These are phyloP conservation scores for Tachysurus fulvidraco DNA, from an alignment of 2,113 vertebrate species.

Conservation along the genomic window DNA sequence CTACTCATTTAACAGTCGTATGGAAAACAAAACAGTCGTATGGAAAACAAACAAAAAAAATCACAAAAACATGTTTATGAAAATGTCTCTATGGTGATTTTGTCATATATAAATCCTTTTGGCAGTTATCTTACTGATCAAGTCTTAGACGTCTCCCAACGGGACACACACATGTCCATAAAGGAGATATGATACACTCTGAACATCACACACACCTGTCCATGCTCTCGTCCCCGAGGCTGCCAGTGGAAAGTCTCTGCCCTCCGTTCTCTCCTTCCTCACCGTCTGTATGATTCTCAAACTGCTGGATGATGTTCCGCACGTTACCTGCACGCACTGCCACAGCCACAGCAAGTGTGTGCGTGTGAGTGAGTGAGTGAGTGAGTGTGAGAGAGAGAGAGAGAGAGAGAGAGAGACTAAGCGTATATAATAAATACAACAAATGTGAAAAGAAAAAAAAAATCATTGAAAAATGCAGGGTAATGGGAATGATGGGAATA, in stretches of 20 bases:
- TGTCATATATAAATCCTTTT: background rate
- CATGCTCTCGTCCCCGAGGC: constrained; percentile 85
- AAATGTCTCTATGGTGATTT: too few relatives aligned
- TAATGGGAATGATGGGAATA: constrained; percentile 24
- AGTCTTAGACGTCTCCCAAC: background rate
- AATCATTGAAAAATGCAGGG: background rate
- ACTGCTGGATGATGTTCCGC: constrained; percentile 93
- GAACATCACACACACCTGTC: constrained; percentile 59
- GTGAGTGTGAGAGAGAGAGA: background rate
- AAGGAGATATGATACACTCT: background rate
- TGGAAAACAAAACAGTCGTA: too few relatives aligned
- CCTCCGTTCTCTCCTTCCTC: constrained; percentile 71
- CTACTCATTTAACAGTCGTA: too few relatives aligned
- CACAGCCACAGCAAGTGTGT: background rate
- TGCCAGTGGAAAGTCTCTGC: constrained; percentile 82
- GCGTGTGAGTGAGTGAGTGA: too few relatives aligned
- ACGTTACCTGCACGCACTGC: constrained; percentile 86
- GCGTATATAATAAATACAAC: background rate
- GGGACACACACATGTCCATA: background rate
- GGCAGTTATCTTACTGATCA: background rate
- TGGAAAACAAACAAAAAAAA: too few relatives aligned
- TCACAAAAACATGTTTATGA: too few relatives aligned
- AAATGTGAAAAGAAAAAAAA: background rate
- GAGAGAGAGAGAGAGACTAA: background rate
- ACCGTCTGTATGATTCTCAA: constrained; percentile 81